Conservation (phyloP, 2,888 invertebrate species). For the Scrobipalpa costella region DNA sequence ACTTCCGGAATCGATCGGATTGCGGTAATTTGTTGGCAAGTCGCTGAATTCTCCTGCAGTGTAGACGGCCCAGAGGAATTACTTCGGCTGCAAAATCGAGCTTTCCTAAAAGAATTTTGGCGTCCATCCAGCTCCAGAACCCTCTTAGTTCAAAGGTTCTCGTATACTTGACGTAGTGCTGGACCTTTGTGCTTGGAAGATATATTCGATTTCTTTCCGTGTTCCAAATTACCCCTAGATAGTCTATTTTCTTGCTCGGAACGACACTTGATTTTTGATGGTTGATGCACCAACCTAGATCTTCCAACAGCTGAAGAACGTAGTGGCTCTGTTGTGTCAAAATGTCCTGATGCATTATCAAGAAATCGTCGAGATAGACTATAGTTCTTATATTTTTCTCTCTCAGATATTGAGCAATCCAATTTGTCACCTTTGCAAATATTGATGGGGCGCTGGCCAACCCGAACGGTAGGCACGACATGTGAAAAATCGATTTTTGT, state of each 20-base stretch:
- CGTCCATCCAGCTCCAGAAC: slow-evolving; percentile 3
- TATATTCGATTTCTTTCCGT: background rate
- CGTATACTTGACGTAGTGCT: background rate
- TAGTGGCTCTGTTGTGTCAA: no score
- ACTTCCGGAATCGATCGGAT: no score
- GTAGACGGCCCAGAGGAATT: background rate
- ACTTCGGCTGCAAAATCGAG: slow-evolving; percentile 9
- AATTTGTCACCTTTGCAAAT: slow-evolving; percentile 16
- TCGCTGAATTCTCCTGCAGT: slow-evolving; percentile 3
- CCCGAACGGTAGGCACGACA: slow-evolving; percentile 13
- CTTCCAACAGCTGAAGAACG: no score
- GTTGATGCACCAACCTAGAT: no score
- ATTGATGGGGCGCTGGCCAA: slow-evolving; percentile 9
- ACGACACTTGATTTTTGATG: no score
- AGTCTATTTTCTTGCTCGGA: no score
- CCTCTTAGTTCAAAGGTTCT: background rate
- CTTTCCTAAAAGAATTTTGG: background rate
- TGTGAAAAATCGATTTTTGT: slow-evolving; percentile 2
- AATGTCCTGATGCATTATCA: no score
- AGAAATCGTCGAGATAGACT: no score
- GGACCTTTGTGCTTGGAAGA: background rate
- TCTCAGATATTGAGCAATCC: background rate
- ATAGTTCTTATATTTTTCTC: no score
- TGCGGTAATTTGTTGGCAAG: background rate
- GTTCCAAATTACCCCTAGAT: no score